These are phyloP conservation scores for Crambe crambe DNA, from an alignment of 37 sponge, comb jelly and placozoan species.

Conservation along the genomic window DNA sequence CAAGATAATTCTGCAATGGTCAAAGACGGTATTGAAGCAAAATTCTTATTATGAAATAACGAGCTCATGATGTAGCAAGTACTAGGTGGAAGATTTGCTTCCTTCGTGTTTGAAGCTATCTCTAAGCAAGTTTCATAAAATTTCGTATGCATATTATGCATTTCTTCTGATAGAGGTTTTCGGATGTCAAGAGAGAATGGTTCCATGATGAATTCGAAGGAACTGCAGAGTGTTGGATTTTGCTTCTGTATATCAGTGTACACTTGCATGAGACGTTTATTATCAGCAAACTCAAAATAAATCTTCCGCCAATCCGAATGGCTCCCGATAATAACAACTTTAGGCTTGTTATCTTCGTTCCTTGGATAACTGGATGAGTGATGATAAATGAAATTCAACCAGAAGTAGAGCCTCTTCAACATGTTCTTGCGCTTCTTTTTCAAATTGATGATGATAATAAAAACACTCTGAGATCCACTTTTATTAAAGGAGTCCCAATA, in stretches of 20 bases:
- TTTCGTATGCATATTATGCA: not conserved
- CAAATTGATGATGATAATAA: constrained; percentile 23
- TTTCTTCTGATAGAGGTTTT: not conserved
- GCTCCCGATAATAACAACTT: constrained; percentile 21
- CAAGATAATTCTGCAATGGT: not conserved
- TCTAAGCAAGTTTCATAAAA: not conserved
- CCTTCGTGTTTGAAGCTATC: not conserved
- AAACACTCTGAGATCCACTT: not conserved
- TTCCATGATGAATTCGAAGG: not conserved
- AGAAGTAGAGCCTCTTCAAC: constrained; percentile 1
- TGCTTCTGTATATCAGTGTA: not conserved
- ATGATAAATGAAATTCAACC: constrained; percentile 24
- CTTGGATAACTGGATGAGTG: not conserved
- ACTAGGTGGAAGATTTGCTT: not conserved
- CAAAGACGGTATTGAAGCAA: not conserved
- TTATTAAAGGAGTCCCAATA: constrained; percentile 6
- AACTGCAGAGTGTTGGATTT: not conserved
- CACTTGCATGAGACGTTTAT: not conserved
- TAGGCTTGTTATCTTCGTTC: constrained; percentile 2
- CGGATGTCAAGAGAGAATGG: not conserved
- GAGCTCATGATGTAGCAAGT: constrained; percentile 2
- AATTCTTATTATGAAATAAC: not conserved
- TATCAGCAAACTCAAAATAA: not conserved
- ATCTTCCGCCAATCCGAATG: not conserved
- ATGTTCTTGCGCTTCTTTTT: not conserved